phyloP scores from a whole-genome alignment of 2,888 invertebrate species.

The Sicus ferrugineus region DNA sequence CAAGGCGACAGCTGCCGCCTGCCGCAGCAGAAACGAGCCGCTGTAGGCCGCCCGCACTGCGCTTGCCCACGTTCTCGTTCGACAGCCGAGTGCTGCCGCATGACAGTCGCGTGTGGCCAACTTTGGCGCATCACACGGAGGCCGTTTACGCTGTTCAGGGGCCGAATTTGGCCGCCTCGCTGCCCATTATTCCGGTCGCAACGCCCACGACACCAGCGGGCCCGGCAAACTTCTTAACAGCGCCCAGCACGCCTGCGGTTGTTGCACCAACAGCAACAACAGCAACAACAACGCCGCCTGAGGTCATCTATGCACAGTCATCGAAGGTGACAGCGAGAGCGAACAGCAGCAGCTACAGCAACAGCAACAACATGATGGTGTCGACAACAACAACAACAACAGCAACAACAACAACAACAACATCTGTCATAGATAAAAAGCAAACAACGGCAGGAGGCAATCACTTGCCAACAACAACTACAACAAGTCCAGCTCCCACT shows the following conservation, averaged over 20 bases:
- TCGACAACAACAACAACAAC: not conserved
- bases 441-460: conserved; percentile 30
- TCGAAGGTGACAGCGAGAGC: conserved; percentile 42
- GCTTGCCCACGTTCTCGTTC: conserved; percentile 26
- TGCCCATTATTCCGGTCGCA: conserved; percentile 17
- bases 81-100: not conserved
- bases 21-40: conserved; percentile 30
- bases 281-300: conserved; percentile 29
- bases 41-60: conserved; percentile 28
- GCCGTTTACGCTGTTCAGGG: conserved; percentile 55
- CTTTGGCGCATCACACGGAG: conserved; percentile 53
- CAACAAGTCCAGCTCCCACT: conserved; percentile 27
- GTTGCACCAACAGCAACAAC: conserved; percentile 35
- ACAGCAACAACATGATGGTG: conserved; percentile 14
- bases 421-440: conserved; percentile 21
- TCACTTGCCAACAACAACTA: conserved; percentile 15
- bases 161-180: conserved; percentile 32
- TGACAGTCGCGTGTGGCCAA: not conserved
- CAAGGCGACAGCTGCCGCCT: conserved; percentile 31
- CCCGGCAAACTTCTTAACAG: conserved; percentile 21
- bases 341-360: conserved; percentile 30
- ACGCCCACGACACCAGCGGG: conserved; percentile 32
- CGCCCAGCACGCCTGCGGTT: conserved; percentile 31
- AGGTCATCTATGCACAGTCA: conserved; percentile 54
- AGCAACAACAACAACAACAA: conserved; percentile 21